phyloP scores from a whole-genome alignment of 2,888 invertebrate species.

The Apamea monoglypha region DNA sequence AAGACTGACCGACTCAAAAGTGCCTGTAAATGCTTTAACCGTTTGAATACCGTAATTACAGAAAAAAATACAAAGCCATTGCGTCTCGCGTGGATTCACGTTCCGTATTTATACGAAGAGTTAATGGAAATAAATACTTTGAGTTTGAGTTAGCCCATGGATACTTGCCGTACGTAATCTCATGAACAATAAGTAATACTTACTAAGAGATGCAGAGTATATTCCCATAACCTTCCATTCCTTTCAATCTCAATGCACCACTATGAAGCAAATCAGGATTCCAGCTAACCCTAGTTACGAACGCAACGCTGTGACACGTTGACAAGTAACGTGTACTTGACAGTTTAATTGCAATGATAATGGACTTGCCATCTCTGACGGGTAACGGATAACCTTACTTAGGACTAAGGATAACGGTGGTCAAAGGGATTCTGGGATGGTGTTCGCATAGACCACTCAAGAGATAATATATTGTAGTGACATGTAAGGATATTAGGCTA shows the following conservation, averaged over 20 bases:
- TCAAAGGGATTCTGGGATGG: slow-evolving; percentile 1
- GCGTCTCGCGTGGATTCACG: background rate
- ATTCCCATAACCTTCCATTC: background rate
- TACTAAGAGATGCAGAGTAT: background rate
- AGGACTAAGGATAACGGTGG: background rate
- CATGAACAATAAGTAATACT: background rate
- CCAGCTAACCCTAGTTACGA: background rate
- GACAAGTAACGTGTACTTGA: slow-evolving; percentile 10
- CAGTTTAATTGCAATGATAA: slow-evolving; percentile 20
- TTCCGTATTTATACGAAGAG: background rate
- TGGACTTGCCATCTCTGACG: background rate
- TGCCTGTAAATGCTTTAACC: background rate
- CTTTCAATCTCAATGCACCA: background rate
- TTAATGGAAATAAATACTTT: background rate
- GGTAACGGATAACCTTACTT: background rate
- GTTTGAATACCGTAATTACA: background rate
- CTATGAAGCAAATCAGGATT: background rate
- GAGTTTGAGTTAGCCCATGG: background rate
- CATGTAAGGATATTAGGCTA: background rate
- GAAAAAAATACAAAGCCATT: too few relatives aligned
- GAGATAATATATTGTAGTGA: background rate
- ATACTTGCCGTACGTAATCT: background rate
- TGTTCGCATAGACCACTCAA: background rate
- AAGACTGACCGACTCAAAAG: background rate
- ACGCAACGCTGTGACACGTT: background rate